Base-by-base conservation (phyloP, 2,797 vertebrate species). In the Orientallactaga sibirica region DNA sequence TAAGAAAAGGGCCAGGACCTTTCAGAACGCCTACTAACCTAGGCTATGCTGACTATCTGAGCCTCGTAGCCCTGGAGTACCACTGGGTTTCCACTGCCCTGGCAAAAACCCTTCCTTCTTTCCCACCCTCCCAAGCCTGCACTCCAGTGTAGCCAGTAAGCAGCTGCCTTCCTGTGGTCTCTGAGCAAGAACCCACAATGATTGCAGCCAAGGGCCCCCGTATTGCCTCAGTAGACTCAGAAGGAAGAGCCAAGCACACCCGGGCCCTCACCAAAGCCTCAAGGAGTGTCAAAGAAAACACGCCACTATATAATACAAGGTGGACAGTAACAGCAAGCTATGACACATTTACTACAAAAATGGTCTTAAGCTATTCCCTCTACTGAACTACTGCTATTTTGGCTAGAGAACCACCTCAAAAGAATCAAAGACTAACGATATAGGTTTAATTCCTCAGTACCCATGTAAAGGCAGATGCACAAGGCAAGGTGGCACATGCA, bases 171-270 rank as follows among this genome's bases (percentile, higher is more conserved):
- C 74, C 3, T 41, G 16, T 29, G n/a, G 33, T 67, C 20, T 79
- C 3, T 86, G 79, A 82, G 76, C 61, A 70, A 12, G 90, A 92
- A 87, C 43, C 73, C 94, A 48, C 81, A 78, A 48, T 81, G 62
- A 58, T n/a, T 58, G 3, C 85, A 90, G 85, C 41, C 29, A 86
- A 90, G 11, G 20, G 14, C 48, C 78, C 78, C 48, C 8, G 48
- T 48, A 8, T 7, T 48, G 48, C 8, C 55, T 58, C 55, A 58
- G 55, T 58, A 58, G 55, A 58, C 66, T 85, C 66, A 91, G 84
- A 37, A 71, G 68, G 55, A 71, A 84, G 67, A 95, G 43, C 78
- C 88, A 70, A 52, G 62, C 77, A n/a, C 24, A 73, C 22, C 37
- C 24, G 15, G 2, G 4, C 74, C n/a, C 6, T 68, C 91, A 89